Evolutionary conservation across 2,113 vertebrate species (phyloP), one percentile per base, ranked within the genome.

Genomic region (Alaudala cheleensis): DNA sequence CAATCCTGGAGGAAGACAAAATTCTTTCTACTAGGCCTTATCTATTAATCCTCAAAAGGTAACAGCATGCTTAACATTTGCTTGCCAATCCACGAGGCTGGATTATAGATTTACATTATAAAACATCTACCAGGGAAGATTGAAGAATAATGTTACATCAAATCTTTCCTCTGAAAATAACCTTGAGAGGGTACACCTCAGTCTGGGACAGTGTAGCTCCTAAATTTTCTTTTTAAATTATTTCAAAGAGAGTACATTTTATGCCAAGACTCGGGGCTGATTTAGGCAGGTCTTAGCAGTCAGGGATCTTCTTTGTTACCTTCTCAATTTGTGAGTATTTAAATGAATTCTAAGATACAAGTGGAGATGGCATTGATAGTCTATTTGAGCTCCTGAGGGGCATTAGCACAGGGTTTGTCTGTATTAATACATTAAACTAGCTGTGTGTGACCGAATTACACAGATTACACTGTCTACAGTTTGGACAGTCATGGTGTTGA

Each of bases 1-100:
- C 90, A 96, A 74, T 83, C 6, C 76, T 86, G 62, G 65, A 90
- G 66, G 39, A 76, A 54, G 76, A 88, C 91, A 86, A 94, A 40
- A 53, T 64, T n/a, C 33, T 44, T 93, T 88, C 58, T 95, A 40
- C 33, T 86, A 67, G 33, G 47, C 42, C 18, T 11, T 56, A 9
- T 66, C 85, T 78, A n/a, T 62, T 86, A 69, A 57, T 14, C 44
- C 34, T 56, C 92, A 69, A 69, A 69, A 81, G 57, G 47, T 72
- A 88, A 16, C 12, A 90, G 12, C 58, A n/a, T 65, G 14, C 24
- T 62, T 91, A 83, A 65, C n/a, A 56, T 70, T 44, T 83, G 64
- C 39, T 64, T 86, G n/a, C 18, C n/a, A 54, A 29, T 47, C 47
- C 47, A 9, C 67, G 58, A 90, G 29, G 8, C 13, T 86, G 29